Percentiles rank a stretch among this genome's conserved stretches.
Evolutionary conservation across 1,140 invertebrate genomes (phyloP).

Genomic region (Metopolophium dirhodum): DNA sequence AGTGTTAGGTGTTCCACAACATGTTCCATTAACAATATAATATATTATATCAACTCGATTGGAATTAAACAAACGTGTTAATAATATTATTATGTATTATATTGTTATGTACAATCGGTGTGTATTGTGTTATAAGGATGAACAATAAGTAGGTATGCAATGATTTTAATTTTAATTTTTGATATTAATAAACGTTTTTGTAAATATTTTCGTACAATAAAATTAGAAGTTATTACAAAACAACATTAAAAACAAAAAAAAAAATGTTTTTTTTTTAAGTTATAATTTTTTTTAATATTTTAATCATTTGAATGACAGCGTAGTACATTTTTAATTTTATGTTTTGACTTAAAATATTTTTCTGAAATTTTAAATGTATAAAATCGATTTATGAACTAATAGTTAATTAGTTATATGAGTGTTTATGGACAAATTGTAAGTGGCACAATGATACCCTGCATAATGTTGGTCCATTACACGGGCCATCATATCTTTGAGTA

Average conservation of each 20-base stretch:
- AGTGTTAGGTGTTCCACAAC: background rate
- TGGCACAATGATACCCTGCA: background rate
- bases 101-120: background rate
- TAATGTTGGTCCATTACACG: background rate
- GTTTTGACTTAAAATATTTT: background rate
- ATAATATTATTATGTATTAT: background rate
- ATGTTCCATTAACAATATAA: background rate
- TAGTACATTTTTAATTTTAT: background rate
- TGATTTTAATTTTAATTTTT: background rate
- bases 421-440: background rate
- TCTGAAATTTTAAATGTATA: background rate
- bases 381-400: background rate
- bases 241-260: too few relatives aligned
- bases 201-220: background rate
- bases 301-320: background rate
- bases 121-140: background rate
- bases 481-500: background rate
- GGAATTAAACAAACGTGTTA: background rate
- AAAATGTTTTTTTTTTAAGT: too few relatives aligned
- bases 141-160: background rate
- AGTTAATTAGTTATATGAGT: background rate
- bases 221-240: background rate
- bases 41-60: background rate
- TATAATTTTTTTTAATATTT: background rate
- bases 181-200: background rate